Evolutionary conservation across 2,797 vertebrate genomes (phyloP).

Genomic region (Brachymystax lenok): DNA sequence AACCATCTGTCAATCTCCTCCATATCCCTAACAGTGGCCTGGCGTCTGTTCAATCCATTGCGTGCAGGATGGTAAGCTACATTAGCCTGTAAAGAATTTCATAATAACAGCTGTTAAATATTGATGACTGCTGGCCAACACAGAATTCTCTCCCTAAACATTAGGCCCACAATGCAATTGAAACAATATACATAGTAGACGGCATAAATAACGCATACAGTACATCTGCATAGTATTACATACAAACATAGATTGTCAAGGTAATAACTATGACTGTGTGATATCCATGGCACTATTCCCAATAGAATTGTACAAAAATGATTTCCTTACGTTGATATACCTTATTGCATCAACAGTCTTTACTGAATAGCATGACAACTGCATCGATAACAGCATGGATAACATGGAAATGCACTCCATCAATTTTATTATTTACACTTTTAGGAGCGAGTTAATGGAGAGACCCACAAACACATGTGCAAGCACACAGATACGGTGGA

Average conservation of each 20-base stretch:
- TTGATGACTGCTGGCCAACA: slow-evolving; percentile 77
- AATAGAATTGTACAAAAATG: background rate
- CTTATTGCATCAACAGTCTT: no score
- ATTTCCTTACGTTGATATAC: background rate
- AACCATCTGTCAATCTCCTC: slow-evolving; percentile 73
- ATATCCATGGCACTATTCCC: background rate
- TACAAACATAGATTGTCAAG: background rate
- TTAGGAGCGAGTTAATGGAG: background rate
- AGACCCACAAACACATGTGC: background rate
- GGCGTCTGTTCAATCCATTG: slow-evolving; percentile 69
- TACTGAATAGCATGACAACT: no score
- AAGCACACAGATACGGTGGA: background rate
- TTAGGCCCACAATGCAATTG: background rate
- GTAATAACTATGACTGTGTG: background rate
- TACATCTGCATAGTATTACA: background rate
- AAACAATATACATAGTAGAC: background rate
- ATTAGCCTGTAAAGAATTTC: slow-evolving; percentile 76
- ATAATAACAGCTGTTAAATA: slow-evolving; percentile 83
- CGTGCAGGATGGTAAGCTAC: slow-evolving; percentile 73
- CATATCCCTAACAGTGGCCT: slow-evolving; percentile 65
- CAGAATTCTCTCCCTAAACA: background rate
- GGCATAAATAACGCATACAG: background rate
- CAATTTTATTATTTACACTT: background rate
- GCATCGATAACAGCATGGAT: background rate
- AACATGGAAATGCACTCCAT: slow-evolving; percentile 1